phyloP scores from a whole-genome alignment of 1,140 invertebrate species.

The Lanistes nyassanus region DNA sequence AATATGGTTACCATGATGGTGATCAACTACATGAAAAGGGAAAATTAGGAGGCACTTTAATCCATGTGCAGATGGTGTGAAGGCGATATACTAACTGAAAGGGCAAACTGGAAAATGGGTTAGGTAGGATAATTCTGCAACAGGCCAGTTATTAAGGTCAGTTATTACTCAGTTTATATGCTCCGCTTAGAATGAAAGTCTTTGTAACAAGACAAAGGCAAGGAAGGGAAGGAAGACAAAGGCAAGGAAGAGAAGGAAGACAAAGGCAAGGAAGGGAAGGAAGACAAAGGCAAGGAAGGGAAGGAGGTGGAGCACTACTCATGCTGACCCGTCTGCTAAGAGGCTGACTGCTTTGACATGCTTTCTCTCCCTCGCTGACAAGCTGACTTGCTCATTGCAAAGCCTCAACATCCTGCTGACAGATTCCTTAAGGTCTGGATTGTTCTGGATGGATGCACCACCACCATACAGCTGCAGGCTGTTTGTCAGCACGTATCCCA shows the following conservation, averaged over 20 bases:
- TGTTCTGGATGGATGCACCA: constrained; percentile 48
- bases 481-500: constrained; percentile 68
- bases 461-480: constrained; percentile 68
- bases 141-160: no score
- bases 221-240: not conserved
- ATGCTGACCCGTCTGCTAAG: constrained; percentile 66
- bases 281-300: not conserved
- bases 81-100: no score
- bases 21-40: no score
- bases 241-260: not conserved
- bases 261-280: not conserved
- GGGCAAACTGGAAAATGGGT: no score
- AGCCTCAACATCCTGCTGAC: constrained; percentile 58
- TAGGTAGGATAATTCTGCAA: no score
- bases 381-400: constrained; percentile 35
- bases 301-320: no score
- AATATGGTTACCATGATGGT: no score
- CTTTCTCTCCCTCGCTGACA: constrained; percentile 62
- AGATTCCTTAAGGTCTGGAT: constrained; percentile 54
- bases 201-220: not conserved
- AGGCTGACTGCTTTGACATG: constrained; percentile 69
- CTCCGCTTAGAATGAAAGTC: not conserved
- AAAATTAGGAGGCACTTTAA: no score
- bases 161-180: not conserved
- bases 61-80: no score